Evolutionary conservation across 2,113 vertebrate genomes (phyloP).

Genomic region (Tyto alba): DNA sequence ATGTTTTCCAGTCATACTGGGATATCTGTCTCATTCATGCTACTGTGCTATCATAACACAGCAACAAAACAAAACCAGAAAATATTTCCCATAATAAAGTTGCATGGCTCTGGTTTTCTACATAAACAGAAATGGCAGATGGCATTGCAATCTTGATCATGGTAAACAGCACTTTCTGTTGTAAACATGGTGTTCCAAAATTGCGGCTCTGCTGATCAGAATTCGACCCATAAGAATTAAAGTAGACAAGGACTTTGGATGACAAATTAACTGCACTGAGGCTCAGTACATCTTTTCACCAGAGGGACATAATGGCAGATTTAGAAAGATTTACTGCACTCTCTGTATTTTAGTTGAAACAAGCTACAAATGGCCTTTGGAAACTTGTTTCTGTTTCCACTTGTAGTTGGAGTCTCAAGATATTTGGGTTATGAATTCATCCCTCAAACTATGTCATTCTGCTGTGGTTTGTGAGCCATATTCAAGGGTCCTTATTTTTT

Average conservation of each 20-base stretch:
- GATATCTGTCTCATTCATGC: not conserved
- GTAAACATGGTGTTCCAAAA: not conserved
- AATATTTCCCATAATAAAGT: not conserved
- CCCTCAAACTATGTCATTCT: not conserved
- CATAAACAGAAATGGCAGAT: not conserved
- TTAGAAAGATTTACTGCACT: not conserved
- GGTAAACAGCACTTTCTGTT: not conserved
- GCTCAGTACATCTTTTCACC: not conserved
- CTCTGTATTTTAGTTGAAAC: not conserved
- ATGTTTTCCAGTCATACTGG: not conserved
- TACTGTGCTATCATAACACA: not conserved
- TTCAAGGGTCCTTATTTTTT: not conserved
- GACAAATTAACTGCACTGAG: slow-evolving; percentile 6
- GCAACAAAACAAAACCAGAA: not conserved
- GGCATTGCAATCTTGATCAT: not conserved
- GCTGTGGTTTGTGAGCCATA: not conserved
- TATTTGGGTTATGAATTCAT: not conserved
- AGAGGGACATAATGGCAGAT: not conserved
- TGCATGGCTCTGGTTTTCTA: not conserved
- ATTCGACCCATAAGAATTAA: not conserved
- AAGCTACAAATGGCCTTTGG: not conserved
- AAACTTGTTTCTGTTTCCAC: not conserved
- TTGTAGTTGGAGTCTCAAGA: not conserved
- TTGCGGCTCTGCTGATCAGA: not conserved
- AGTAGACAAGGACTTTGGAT: not conserved